Percentiles rank a stretch among this genome's conserved stretches.
phyloP scores from a whole-genome alignment of 2,113 vertebrate genomes.

The Dipodomys spectabilis region DNA sequence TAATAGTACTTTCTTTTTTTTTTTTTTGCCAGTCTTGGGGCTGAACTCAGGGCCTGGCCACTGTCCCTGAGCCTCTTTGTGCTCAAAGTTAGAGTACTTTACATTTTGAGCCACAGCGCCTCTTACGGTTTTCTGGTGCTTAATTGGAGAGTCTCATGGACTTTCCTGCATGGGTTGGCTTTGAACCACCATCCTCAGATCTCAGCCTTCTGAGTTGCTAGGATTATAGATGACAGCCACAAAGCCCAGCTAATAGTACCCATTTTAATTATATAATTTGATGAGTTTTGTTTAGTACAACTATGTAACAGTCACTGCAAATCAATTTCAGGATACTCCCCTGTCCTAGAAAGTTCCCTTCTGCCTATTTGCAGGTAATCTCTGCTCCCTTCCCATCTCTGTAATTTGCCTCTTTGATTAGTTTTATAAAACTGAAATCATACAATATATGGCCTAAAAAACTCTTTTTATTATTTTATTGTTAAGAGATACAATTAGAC shows the following conservation, averaged over 20 bases:
- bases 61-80: too few relatives aligned
- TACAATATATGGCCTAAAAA: background rate
- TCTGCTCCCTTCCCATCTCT: background rate
- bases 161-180: too few relatives aligned
- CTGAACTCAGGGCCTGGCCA: too few relatives aligned
- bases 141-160: too few relatives aligned
- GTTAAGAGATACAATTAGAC: background rate
- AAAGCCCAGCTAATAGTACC: background rate
- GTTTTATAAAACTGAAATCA: slow-evolving; percentile 16
- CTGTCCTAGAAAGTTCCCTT: background rate
- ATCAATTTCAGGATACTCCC: background rate
- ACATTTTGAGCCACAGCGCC: too few relatives aligned
- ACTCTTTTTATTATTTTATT: background rate
- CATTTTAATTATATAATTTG: background rate
- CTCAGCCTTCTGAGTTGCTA: too few relatives aligned
- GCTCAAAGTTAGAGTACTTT: too few relatives aligned
- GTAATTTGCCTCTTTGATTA: background rate
- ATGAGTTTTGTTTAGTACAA: slow-evolving; percentile 10
- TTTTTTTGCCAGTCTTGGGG: too few relatives aligned
- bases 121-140: too few relatives aligned
- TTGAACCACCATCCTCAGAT: too few relatives aligned
- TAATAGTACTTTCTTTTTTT: too few relatives aligned
- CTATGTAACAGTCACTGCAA: background rate
- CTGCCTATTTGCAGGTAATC: background rate
- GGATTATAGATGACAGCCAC: too few relatives aligned